Evolutionary conservation across 2,888 invertebrate genomes (phyloP), one percentile per base, ranked within the genome.

Genomic region (Minunthozetes semirufus): DNA sequence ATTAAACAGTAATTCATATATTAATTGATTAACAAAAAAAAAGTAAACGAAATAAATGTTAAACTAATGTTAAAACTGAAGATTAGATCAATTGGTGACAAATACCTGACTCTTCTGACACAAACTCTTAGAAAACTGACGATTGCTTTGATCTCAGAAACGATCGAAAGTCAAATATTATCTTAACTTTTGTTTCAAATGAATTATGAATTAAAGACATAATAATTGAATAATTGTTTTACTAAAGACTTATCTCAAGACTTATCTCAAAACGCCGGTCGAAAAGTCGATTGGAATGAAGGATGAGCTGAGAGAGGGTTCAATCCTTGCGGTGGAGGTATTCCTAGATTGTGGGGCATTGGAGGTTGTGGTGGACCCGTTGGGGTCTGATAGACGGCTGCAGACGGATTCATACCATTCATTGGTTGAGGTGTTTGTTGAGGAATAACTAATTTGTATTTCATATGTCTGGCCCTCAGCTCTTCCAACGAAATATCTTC

Each of bases 401-500:
- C 29, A 19, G 17, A 27, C 4, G 71, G 71, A 42, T 50, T 50
- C 17, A 71, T 6, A 5, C 71, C 71, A 42, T 53, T 53, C 17
- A 73, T 25, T 8, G 59, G 4, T n/a, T 38, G 63, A 13, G 61
- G 42, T 5, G 42, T 22, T 27, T 63, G 66, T n/a, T 29, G 59
- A n/a, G 66, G 38, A 72, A 42, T 27, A 17, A 46, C 33, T 48
- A 68, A 27, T 22, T 74, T 73, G 68, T 79, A 79, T 27, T 74
- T 76, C 13, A 76, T 74, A 15, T 77, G 63, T 22, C 76, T 61
- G n/a, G 78, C 74, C 68, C 78, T 74, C 25, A 75, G 74, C 72
- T 79, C 79, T 76, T 79, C 79, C 83, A 89, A 80, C 42, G 95
- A 95, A 73, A 94, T 88, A 83, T 94, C 94, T 83, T 96, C 95